phyloP scores from a whole-genome alignment of 1,140 invertebrate species.

The Eupristina koningsbergeri region DNA sequence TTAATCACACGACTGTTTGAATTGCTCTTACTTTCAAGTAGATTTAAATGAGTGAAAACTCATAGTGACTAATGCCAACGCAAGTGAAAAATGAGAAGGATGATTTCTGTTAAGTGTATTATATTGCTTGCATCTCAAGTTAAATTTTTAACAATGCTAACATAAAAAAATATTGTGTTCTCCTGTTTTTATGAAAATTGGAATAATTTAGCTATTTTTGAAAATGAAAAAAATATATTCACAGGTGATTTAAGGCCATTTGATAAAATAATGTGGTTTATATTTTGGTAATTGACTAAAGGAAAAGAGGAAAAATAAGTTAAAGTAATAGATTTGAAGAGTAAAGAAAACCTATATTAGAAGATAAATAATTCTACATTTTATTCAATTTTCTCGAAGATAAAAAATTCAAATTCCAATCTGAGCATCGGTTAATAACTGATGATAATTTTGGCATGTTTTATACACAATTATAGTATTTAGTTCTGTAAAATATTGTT shows the following conservation, averaged over 20 bases:
- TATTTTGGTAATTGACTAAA: not conserved
- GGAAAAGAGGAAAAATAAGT: not conserved
- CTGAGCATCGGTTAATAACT: not conserved
- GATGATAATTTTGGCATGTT: not conserved
- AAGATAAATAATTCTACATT: too few species aligned
- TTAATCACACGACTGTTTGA: not conserved
- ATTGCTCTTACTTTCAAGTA: not conserved
- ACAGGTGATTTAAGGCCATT: not conserved
- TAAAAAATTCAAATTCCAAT: not conserved
- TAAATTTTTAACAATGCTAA: not conserved
- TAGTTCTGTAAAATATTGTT: not conserved
- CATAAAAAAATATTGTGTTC: not conserved
- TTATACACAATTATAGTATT: not conserved
- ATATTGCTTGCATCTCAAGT: constrained; percentile 31
- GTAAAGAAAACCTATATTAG: not conserved
- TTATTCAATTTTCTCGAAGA: not conserved
- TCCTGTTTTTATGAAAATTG: constrained; percentile 12
- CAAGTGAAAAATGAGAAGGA: constrained; percentile 18
- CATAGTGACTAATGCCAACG: not conserved
- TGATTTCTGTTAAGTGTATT: constrained; percentile 18
- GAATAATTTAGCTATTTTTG: not conserved
- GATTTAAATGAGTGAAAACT: not conserved
- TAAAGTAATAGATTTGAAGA: too few species aligned
- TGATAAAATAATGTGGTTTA: too few species aligned
- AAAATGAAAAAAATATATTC: not conserved